Evolutionary conservation across 2,797 vertebrate genomes (phyloP), one percentile per base, ranked within the genome.

Genomic region (Gymnocypris eckloni): DNA sequence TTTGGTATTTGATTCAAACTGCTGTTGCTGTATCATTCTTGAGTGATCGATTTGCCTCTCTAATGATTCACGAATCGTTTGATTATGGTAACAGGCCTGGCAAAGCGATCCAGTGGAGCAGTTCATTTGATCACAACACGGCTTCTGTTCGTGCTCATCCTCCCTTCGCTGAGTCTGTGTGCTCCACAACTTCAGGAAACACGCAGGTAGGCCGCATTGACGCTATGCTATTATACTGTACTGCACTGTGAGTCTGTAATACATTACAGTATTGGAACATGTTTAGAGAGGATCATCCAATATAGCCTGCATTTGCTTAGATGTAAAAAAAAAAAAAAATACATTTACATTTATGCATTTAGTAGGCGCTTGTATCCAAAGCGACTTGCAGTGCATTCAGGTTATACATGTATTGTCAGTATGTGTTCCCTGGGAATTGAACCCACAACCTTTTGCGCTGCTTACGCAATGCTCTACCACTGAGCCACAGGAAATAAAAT

Each of bases 201-300:
- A n/a, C 20, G 37, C 43, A 81, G 84, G 84, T 86, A 86, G 84
- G 78, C 75, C 69, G 28, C 69, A 41, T 41, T 39, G 11, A 61
- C 20, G 43, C 18, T 11, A 18, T 20, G 41, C 12, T 79, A 56
- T 8, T 28, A 20, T 33, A 61, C 37, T 28, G 25, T 76, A 28
- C 64, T 66, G 39, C 4, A 43, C n/a, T 45, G 1, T 45, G 39
- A 7, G 28, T 25, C 20, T 59, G 20, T 78, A 16, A 33, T 67
- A 8, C 18, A 37, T 37, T 18, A 16, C 9, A 67, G 28, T 37
- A 16, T 33, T 67, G 28, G 28, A 37, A 16, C 28, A 9, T 66
- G 15, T 67, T 61, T 4, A 11, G 54, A 59, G 54, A 59, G 22
- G 10, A 25, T 61, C 8, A 61, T 12, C 9, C 56, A 59, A 61